A percentile compares a stretch with the other conserved stretches of the same genome.
phyloP scores from a whole-genome alignment of 2,888 invertebrate species.

The Xanthorhoe designata region DNA sequence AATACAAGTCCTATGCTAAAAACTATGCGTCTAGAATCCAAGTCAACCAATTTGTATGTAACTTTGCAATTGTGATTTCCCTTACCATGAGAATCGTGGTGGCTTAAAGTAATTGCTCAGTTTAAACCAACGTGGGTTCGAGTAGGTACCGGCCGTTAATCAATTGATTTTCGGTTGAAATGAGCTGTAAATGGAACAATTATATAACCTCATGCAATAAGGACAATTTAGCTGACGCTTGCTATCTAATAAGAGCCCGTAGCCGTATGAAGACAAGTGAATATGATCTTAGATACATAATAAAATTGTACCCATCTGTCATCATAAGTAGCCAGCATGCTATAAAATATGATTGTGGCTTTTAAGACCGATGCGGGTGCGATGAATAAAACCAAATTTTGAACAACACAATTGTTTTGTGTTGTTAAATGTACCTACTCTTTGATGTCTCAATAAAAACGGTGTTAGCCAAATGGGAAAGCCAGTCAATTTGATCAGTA shows the following conservation, averaged over 20 bases:
- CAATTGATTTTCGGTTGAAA: too few species aligned
- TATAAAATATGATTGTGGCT: background rate
- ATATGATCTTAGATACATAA: too few species aligned
- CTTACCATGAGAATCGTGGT: background rate
- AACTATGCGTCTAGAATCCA: constrained; percentile 11
- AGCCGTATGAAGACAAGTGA: too few species aligned
- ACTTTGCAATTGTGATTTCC: constrained; percentile 28
- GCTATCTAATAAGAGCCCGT: too few species aligned
- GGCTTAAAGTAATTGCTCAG: too few species aligned
- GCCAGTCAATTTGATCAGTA: too few species aligned
- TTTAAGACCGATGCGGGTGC: background rate
- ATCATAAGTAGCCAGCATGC: background rate
- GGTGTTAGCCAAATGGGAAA: too few species aligned
- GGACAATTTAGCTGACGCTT: too few species aligned
- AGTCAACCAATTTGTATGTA: constrained; percentile 37
- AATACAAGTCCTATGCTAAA: constrained; percentile 5
- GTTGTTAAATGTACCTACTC: background rate
- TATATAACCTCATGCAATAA: too few species aligned
- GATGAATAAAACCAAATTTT: background rate
- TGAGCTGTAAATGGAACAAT: too few species aligned
- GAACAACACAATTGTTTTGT: background rate
- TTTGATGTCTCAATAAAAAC: background rate
- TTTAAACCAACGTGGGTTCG: too few species aligned
- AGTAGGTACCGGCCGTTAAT: too few species aligned
- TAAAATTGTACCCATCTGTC: background rate